phyloP scores from a whole-genome alignment of 1,140 invertebrate genomes.

The Caenorhabditis briggsae region DNA sequence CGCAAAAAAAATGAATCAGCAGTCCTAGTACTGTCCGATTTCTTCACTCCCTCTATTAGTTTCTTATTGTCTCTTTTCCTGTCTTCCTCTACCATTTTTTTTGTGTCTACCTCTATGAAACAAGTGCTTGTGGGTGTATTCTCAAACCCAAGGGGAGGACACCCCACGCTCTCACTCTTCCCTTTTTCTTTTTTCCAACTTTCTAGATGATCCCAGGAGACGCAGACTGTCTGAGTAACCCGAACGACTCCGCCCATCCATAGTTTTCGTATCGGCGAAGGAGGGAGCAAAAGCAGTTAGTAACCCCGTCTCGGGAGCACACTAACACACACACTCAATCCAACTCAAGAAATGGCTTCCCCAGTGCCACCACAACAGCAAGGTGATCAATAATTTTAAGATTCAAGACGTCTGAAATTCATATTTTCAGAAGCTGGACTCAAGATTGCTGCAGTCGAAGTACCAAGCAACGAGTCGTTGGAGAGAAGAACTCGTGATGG shows the following conservation, averaged over 20 bases:
- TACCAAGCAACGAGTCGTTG: slow-evolving; percentile 60
- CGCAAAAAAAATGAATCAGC: slow-evolving; percentile 21
- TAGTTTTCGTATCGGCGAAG: slow-evolving; percentile 34
- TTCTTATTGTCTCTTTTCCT: slow-evolving; percentile 6
- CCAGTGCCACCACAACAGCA: slow-evolving; percentile 45
- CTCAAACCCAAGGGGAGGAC: slow-evolving; percentile 31
- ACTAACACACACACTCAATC: slow-evolving; percentile 32
- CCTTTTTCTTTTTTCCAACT: not conserved
- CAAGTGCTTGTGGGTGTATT: slow-evolving; percentile 56
- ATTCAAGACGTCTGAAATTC: not conserved
- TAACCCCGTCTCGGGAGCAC: slow-evolving; percentile 49
- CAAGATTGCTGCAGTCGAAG: slow-evolving; percentile 63
- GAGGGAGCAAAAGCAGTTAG: slow-evolving; percentile 37
- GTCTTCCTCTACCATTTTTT: slow-evolving; percentile 34
- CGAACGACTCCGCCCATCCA: slow-evolving; percentile 42
- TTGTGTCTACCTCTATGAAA: slow-evolving; percentile 52
- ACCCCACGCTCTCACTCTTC: slow-evolving; percentile 5
- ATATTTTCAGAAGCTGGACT: slow-evolving; percentile 61
- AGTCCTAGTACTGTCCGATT: not conserved
- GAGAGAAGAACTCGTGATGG: slow-evolving; percentile 63
- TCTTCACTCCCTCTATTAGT: not conserved
- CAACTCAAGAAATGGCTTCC: slow-evolving; percentile 35
- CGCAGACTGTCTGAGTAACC: slow-evolving; percentile 40
- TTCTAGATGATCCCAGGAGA: slow-evolving; percentile 3
- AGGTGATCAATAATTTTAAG: slow-evolving; percentile 16